Evolutionary conservation across 1,140 invertebrate genomes (phyloP).

Genomic region (Pseudomyrmex flavicornis): DNA sequence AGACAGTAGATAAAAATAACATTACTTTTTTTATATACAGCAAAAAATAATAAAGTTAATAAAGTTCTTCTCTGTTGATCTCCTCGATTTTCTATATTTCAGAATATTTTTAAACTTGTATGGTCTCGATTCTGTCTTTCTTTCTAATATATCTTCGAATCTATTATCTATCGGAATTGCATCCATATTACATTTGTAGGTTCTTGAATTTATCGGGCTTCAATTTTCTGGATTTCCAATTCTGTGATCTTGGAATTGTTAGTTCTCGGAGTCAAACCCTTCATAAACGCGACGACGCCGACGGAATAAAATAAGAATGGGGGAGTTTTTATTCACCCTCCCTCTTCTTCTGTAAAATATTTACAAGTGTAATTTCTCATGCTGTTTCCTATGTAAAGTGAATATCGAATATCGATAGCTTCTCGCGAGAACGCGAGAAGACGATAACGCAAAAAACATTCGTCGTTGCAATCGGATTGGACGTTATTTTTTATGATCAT

Average conservation of each 20-base stretch:
- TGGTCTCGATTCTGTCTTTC: not conserved
- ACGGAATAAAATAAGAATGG: constrained; percentile 39
- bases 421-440: not conserved
- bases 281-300: constrained; percentile 27
- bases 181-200: constrained; percentile 12
- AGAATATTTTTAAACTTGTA: not conserved
- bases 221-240: constrained; percentile 37
- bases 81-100: no score
- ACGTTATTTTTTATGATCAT: constrained; percentile 29
- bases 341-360: constrained; percentile 15
- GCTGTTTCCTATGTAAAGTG: constrained; percentile 41
- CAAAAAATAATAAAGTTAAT: no score
- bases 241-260: constrained; percentile 42
- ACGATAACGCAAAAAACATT: constrained; percentile 3
- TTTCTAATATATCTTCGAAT: not conserved
- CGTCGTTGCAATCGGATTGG: not conserved
- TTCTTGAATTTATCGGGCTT: constrained; percentile 20
- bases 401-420: constrained; percentile 51
- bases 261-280: not conserved
- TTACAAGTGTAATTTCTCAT: constrained; percentile 60
- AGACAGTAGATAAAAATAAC: no score
- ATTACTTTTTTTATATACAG: no score
- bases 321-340: constrained; percentile 25
- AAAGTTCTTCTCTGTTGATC: no score
- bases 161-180: constrained; percentile 9